Base-by-base conservation (phyloP, 2,797 vertebrate species). In the Lithobates pipiens region DNA sequence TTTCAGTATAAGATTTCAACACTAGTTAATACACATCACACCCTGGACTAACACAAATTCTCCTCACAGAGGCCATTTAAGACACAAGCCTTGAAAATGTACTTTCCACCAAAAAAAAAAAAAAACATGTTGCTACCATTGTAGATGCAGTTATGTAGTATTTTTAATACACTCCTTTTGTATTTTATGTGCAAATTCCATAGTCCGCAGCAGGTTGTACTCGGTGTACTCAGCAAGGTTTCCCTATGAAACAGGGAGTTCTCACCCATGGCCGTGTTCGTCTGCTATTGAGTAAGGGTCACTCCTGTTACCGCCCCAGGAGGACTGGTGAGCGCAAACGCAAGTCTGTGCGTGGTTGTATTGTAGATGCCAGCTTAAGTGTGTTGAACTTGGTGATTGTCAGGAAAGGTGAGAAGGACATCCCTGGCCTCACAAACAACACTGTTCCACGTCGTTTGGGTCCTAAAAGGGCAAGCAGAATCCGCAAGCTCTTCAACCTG, bases 341-440 rank as follows among this genome's bases (percentile, higher is more conserved):
- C 92, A 99, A 99, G 88, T 99, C 98, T 1, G 98, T 99, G 21
- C 96, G 98, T 0, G 98, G 98, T 16, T 99, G 98, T 93, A 99
- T 99, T 0, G 98, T 99, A 15, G 98, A 99, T 39, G 97, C 97
- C 71, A 99, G 99, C 88, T 91, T 99, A 80, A 99, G 98, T 4
- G 98, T 99, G 84, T 95, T 99, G 89, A 99, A 99, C 89, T 94
- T 99, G 94, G 98, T 99, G 89, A 99, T 99, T 23, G 94, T 99
- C 71, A 99, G 96, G 91, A 99, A 99, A 92, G 98, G 98, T 99
- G 98, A 99, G 91, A 99, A 98, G 90, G 98, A 99, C 77, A 99
- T 99, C 92, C 98, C 98, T 23, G 98, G 98, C 5, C 95, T 99
- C 91, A 99, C 98, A 1, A 97, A 99, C 92, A 99, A 96, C 88